These are phyloP conservation scores for Fabriciana adippe DNA, from an alignment of 2,888 invertebrate species.

Conservation along the genomic window DNA sequence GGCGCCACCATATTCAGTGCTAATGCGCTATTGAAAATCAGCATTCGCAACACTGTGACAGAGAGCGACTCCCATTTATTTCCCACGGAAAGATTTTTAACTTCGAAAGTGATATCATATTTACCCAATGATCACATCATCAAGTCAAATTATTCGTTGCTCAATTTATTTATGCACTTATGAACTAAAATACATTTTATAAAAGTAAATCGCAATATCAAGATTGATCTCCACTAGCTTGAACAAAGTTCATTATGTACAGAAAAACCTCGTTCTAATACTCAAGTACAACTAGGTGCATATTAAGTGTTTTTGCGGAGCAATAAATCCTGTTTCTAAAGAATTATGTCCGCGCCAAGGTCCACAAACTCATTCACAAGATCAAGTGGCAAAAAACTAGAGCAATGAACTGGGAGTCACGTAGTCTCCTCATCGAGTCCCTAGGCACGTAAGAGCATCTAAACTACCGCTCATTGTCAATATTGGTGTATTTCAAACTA, in stretches of 20 bases:
- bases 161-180: background rate
- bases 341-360: conserved; percentile 68
- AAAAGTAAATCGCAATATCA: background rate
- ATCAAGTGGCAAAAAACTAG: conserved; percentile 77
- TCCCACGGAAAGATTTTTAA: conserved; percentile 46
- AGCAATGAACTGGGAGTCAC: conserved; percentile 79
- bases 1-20: conserved; percentile 66
- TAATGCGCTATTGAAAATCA: conserved; percentile 76
- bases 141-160: background rate
- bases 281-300: conserved; percentile 22
- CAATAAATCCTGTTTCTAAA: conserved; percentile 61
- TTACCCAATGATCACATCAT: background rate
- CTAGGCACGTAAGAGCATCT: conserved; percentile 75
- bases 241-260: background rate
- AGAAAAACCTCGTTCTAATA: conserved; percentile 21
- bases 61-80: conserved; percentile 52
- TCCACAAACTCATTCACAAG: conserved; percentile 76
- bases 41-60: conserved; percentile 40
- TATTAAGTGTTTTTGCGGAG: conserved; percentile 31
- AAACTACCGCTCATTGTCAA: conserved; percentile 82
- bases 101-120: conserved; percentile 4
- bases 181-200: background rate
- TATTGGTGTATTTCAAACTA: conserved; percentile 73
- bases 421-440: conserved; percentile 72
- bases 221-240: background rate